phyloP scores from a whole-genome alignment of 2,888 invertebrate species.

The Campoplex nolae region DNA sequence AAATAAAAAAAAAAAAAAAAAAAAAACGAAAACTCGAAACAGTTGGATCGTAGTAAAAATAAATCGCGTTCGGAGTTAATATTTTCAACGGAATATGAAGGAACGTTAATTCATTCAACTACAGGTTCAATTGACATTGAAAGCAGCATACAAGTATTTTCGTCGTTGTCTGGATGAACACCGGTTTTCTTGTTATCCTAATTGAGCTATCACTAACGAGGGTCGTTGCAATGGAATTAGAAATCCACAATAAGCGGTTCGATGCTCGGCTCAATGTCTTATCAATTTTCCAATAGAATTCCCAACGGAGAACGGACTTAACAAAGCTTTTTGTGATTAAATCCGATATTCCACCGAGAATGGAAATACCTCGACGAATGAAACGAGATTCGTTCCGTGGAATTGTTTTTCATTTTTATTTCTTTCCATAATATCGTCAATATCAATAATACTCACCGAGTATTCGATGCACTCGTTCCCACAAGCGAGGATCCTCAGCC shows the following conservation, averaged over 20 bases:
- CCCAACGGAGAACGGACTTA: constrained; percentile 28
- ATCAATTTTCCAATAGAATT: constrained; percentile 49
- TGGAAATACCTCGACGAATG: constrained; percentile 53
- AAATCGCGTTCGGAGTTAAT: background rate
- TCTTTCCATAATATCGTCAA: constrained; percentile 30
- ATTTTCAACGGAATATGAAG: background rate
- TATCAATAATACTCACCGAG: constrained; percentile 78
- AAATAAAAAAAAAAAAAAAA: background rate
- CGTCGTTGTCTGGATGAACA: constrained; percentile 25
- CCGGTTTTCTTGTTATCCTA: constrained; percentile 57
- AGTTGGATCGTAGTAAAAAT: background rate
- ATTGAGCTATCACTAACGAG: constrained; percentile 62
- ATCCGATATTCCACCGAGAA: background rate
- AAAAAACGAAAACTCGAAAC: too few species aligned
- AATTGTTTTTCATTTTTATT: constrained; percentile 1
- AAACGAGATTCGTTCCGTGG: constrained; percentile 4
- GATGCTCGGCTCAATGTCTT: constrained; percentile 52
- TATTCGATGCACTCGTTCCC: constrained; percentile 78
- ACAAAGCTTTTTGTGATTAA: constrained; percentile 3
- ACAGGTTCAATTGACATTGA: background rate
- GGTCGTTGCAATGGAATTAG: constrained; percentile 47
- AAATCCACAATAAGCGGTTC: constrained; percentile 17
- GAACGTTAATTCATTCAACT: background rate
- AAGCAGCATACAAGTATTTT: background rate
- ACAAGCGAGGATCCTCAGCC: constrained; percentile 78